Evolutionary conservation across 2,888 invertebrate species (phyloP), one percentile per base, ranked within the genome.

Genomic region (Bimastos eiseni): DNA sequence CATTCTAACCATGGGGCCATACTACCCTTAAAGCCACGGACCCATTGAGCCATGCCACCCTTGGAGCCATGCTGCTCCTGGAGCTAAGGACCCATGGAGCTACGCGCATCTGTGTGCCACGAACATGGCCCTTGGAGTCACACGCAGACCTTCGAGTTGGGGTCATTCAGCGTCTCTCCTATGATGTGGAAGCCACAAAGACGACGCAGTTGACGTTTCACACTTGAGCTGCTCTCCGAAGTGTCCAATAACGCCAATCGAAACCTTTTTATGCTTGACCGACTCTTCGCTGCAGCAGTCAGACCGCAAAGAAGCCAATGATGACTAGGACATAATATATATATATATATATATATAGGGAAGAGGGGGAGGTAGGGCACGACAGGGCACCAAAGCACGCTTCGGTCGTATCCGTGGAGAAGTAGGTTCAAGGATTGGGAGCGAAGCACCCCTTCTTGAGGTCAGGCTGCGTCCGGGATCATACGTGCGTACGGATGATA

Each of bases 381-480:
- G 36, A 36, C n/a, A 86, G 86, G n/a, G 86, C 34, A 86, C 13
- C 5, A 21, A 86, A 36, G 30, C 70, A 70, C 30, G 70, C 70
- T 11, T 70, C n/a, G 70, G 70, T 70, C 70, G 70, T 70, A 70
- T 70, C 70, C 30, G 70, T 8, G 30, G n/a, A 8, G 70, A 30
- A 70, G 70, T 70, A 70, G 30, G 49, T 24, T 24, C 49, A 49
- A 4, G 70, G 30, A 70, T 13, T n/a, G 13, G 24, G 21, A 49
- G 24, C 70, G 8, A n/a, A 70, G 30, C 70, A 30, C 70, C 30
- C 11, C 70, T 30, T 70, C 70, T 30, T 70, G 30, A 70, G 49
- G 70, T 70, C 70, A n/a, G 70, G n/a, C 70, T 70, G 70, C 70
- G n/a, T 70, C 70, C 70, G n/a, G 70, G n/a, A 70, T 70, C 30